phyloP scores from a whole-genome alignment of 2,888 invertebrate genomes.

The Chromoteleia sp. region DNA sequence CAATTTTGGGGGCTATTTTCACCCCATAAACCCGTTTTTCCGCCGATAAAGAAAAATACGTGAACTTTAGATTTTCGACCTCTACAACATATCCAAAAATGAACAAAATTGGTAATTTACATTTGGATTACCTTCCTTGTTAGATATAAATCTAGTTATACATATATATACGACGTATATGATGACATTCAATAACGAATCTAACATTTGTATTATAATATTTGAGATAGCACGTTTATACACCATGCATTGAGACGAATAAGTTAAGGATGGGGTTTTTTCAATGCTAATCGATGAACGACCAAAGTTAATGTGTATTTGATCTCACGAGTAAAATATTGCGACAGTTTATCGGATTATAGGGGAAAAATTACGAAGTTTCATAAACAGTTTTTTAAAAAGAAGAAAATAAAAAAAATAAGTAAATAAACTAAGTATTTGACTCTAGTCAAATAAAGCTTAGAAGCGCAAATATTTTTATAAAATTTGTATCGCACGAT shows the following conservation, averaged over 20 bases:
- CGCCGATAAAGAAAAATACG: too few species aligned
- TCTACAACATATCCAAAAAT: too few species aligned
- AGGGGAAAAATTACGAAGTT: slow-evolving; percentile 18
- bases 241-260: slow-evolving; percentile 5
- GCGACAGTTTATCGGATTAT: slow-evolving; percentile 15
- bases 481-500: slow-evolving; percentile 45
- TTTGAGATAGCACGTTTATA: slow-evolving; percentile 30
- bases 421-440: slow-evolving; percentile 14
- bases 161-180: slow-evolving; percentile 34
- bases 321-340: slow-evolving; percentile 45
- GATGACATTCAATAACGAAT: slow-evolving; percentile 25
- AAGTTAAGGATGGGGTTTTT: slow-evolving; percentile 14
- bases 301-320: slow-evolving; percentile 50
- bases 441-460: slow-evolving; percentile 39
- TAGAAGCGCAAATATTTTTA: slow-evolving; percentile 40
- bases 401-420: not conserved
- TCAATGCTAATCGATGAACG: slow-evolving; percentile 19
- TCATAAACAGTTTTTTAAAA: slow-evolving; percentile 10
- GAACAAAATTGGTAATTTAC: too few species aligned
- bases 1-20: too few species aligned
- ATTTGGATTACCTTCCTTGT: too few species aligned
- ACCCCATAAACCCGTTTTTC: too few species aligned
- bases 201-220: slow-evolving; percentile 42
- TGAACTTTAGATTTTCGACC: too few species aligned
- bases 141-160: slow-evolving; percentile 20